phyloP scores from a whole-genome alignment of 2,888 invertebrate species.

The Eupithecia abbreviata region DNA sequence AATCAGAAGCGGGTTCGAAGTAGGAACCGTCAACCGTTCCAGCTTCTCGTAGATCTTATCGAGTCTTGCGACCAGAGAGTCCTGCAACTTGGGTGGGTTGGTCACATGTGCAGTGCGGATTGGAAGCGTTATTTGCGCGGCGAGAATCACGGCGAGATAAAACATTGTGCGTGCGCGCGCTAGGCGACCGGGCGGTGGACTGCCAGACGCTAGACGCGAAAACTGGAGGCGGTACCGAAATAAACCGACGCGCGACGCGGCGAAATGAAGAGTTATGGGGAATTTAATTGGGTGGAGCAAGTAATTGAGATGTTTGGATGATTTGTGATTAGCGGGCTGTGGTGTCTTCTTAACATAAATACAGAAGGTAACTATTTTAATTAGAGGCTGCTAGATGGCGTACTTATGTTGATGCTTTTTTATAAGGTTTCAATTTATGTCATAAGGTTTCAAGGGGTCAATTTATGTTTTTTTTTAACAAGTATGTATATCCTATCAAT shows the following conservation, averaged over 20 bases:
- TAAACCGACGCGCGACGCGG: conserved; percentile 2
- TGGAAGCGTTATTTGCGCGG: conserved; percentile 52
- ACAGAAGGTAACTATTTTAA: not conserved
- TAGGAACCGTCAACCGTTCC: conserved; percentile 61
- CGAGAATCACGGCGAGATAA: conserved; percentile 62
- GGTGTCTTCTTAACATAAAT: not conserved
- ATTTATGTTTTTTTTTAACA: too few species aligned
- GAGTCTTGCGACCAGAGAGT: conserved; percentile 60
- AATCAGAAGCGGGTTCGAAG: conserved; percentile 48
- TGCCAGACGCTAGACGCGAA: conserved; percentile 1
- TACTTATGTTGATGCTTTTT: too few species aligned
- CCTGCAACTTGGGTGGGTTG: conserved; percentile 51
- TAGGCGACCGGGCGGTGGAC: conserved; percentile 54
- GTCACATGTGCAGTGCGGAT: conserved; percentile 67
- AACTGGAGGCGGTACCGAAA: conserved; percentile 11
- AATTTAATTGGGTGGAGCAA: not conserved
- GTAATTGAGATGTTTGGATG: conserved; percentile 2
- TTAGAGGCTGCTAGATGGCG: too few species aligned
- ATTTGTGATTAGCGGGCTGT: not conserved
- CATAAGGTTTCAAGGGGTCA: too few species aligned
- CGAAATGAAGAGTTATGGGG: conserved; percentile 4
- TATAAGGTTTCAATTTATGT: too few species aligned
- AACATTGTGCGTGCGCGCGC: conserved; percentile 67
- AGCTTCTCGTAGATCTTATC: conserved; percentile 69
- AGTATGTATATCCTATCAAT: too few species aligned